Conservation (phyloP, 2,797 vertebrate genomes). For the Acanthiza pusilla region DNA sequence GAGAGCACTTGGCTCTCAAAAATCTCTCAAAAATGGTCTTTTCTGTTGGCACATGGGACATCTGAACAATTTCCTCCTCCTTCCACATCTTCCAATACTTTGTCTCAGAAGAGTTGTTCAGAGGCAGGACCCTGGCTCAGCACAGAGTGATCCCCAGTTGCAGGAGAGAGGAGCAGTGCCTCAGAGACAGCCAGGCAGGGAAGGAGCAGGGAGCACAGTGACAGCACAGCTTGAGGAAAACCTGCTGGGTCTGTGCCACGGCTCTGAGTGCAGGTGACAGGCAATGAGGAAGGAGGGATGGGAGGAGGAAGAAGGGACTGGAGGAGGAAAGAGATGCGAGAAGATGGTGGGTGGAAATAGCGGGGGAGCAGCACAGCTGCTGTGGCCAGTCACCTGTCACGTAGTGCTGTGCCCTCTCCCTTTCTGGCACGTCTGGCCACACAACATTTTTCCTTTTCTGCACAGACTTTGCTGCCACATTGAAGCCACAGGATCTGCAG, state of each 20-base stretch:
- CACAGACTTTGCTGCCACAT: not conserved
- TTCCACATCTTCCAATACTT: not conserved
- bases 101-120: not conserved
- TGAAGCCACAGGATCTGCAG: not conserved
- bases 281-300: not conserved
- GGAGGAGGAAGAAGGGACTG: not conserved
- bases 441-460: not conserved
- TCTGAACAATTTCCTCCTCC: not conserved
- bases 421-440: not conserved
- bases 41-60: not conserved
- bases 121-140: not conserved
- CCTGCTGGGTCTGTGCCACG: not conserved
- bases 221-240: not conserved
- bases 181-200: not conserved
- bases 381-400: not conserved
- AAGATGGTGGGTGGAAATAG: not conserved
- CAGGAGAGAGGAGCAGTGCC: not conserved
- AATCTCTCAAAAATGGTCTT: not conserved
- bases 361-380: fast-evolving
- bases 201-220: not conserved
- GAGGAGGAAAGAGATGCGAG: not conserved
- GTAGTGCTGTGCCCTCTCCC: not conserved
- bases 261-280: not conserved
- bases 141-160: not conserved
- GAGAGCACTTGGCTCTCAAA: not conserved